Conservation (phyloP, 92 coral and sea anemone genomes). For the Isaurus tuberculatus region DNA sequence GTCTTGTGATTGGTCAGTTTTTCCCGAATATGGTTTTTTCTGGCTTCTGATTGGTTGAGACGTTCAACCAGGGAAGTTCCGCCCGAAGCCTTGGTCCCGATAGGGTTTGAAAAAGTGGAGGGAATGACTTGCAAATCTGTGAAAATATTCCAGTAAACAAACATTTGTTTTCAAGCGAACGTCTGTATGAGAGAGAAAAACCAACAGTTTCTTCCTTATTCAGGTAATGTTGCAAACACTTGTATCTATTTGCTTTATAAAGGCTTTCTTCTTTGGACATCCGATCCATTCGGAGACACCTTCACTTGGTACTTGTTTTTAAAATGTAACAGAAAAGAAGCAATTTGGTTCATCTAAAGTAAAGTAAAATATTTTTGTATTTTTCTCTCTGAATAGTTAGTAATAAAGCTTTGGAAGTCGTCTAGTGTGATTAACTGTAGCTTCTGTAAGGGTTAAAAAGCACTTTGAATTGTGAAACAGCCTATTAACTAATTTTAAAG, state of each 20-base stretch:
- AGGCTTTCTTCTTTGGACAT: neutral
- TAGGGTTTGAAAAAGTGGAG: slow-evolving; percentile 31
- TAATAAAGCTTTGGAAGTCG: too few species aligned
- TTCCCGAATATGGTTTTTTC: slow-evolving; percentile 46
- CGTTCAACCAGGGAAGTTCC: slow-evolving; percentile 29
- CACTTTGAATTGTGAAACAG: too few species aligned
- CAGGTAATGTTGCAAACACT: slow-evolving; percentile 11
- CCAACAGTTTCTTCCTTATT: neutral
- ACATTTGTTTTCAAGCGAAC: neutral
- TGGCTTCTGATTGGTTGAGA: slow-evolving; percentile 73
- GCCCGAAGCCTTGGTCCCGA: slow-evolving; percentile 23
- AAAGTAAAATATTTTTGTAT: too few species aligned
- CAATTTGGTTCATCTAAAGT: too few species aligned
- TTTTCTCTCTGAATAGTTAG: too few species aligned
- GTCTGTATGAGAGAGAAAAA: neutral
- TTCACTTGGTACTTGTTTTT: too few species aligned
- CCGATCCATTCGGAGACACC: too few species aligned
- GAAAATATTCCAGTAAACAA: neutral
- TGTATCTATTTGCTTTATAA: neutral
- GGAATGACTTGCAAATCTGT: neutral
- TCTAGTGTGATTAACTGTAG: too few species aligned
- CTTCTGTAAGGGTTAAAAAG: too few species aligned
- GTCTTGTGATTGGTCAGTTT: slow-evolving; percentile 67
- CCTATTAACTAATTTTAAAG: too few species aligned
- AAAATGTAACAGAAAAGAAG: too few species aligned